Evolutionary conservation across 1,140 invertebrate genomes (phyloP), one percentile per base, ranked within the genome.

Genomic region (Akabosia matsudoensis): DNA sequence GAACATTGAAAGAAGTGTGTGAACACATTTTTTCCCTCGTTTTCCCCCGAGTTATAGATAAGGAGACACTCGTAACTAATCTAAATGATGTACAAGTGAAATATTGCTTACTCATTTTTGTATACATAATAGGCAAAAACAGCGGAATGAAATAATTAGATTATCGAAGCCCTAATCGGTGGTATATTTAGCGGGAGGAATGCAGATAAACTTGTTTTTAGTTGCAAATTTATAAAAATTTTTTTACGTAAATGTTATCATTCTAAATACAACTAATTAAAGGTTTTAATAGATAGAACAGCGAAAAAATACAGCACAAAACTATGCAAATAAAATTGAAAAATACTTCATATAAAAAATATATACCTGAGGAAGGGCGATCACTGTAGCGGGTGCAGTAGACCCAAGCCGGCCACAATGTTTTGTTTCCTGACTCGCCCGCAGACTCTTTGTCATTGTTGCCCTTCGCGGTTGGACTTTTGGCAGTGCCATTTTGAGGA

Each of bases 311-410:
- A 3, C 7, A 22, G 7, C 37, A 45, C 13, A 61, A 61, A 22
- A 61, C 13, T 16, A 61, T 7, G 7, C 24, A 61, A 61, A 61
- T 61, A 10, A 67, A 30, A 30, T 30, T 30, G 31, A 67, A 67
- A 16, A 67, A 7, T 30, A 22, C 61, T 31, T n/a, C 13, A 61
- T 61, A 61, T 61, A 16, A 16, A 16, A 13, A 14, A 16, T 73
- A 87, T 90, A 88, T 87, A 97, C 96, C 96, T 86, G 95, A 95
- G 80, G 94, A 97, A 4, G 97, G 97, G 83, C 96, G 87, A 86
- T 98, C 96, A 74, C 94, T 97, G 85, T 98, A 98, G 85, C 97
- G 89, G 0, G 97, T 98, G 86, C 96, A 98, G 85, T 96, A 98
- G 28, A 98, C 95, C 97, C 97, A 98, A 0, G 96, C 96, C 0